Conservation (phyloP, 2,888 invertebrate species). For the Morpho helenor region DNA sequence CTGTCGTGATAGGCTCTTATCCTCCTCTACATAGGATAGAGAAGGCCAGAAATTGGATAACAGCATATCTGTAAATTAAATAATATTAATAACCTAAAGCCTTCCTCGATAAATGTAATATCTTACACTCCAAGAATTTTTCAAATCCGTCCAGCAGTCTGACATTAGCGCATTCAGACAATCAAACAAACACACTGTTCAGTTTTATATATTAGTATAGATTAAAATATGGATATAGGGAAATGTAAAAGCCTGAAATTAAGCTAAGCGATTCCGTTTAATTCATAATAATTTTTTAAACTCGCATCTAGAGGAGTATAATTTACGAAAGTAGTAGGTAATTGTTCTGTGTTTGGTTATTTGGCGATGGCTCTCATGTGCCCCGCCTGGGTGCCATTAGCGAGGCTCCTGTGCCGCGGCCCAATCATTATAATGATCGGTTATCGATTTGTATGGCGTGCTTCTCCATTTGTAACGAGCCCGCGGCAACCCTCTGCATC, state of each 20-base stretch:
- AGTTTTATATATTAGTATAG: too few relatives aligned
- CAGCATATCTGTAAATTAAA: too few relatives aligned
- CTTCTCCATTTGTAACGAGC: conserved; percentile 48
- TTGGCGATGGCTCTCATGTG: not conserved
- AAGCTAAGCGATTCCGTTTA: conserved; percentile 5
- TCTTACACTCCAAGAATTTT: too few relatives aligned
- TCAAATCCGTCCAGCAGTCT: too few relatives aligned
- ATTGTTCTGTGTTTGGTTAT: conserved; percentile 18
- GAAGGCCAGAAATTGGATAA: too few relatives aligned
- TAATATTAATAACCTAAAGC: too few relatives aligned
- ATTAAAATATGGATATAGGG: not conserved
- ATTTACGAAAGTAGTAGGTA: conserved; percentile 27
- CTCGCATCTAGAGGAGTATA: conserved; percentile 20
- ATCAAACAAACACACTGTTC: too few relatives aligned
- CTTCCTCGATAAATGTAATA: too few relatives aligned
- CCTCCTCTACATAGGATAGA: too few relatives aligned
- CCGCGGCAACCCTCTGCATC: conserved; percentile 42
- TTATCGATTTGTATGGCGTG: conserved; percentile 65
- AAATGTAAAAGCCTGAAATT: not conserved
- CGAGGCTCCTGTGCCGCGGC: conserved; percentile 49
- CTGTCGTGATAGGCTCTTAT: too few relatives aligned
- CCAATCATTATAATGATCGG: conserved; percentile 77
- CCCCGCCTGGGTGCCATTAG: not conserved
- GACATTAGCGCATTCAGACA: too few relatives aligned
- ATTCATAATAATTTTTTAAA: conserved; percentile 1